phyloP scores from a whole-genome alignment of 2,888 invertebrate genomes.

The Macropis europaea region DNA sequence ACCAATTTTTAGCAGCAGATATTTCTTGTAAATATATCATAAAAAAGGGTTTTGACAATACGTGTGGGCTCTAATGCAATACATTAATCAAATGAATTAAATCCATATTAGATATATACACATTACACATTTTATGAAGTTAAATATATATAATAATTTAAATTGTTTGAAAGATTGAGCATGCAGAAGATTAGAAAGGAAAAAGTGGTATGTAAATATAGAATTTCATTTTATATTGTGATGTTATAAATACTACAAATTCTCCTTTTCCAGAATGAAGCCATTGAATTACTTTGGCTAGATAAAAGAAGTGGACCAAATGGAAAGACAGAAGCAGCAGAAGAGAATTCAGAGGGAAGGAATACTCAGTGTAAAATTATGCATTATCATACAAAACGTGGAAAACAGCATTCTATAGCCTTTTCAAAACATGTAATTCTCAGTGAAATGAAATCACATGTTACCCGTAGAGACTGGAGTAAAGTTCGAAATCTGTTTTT shows the following conservation, averaged over 20 bases:
- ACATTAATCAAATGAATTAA: too few relatives aligned
- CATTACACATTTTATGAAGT: too few relatives aligned
- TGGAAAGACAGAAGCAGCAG: not conserved
- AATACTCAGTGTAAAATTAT: conserved; percentile 20
- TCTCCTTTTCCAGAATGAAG: conserved; percentile 26
- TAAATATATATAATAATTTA: not conserved
- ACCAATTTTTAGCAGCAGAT: too few relatives aligned
- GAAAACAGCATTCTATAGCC: not conserved
- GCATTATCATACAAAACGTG: conserved; percentile 12
- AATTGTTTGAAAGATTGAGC: not conserved
- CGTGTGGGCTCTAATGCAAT: too few relatives aligned
- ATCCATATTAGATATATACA: too few relatives aligned
- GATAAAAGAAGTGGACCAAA: not conserved
- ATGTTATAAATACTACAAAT: not conserved
- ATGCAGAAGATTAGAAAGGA: conserved; percentile 22
- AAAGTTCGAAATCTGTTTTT: conserved; percentile 31
- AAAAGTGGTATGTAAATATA: conserved; percentile 29
- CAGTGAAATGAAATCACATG: conserved; percentile 31
- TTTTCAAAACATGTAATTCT: conserved; percentile 30
- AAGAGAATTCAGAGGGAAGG: not conserved
- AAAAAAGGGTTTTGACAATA: too few relatives aligned
- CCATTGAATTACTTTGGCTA: conserved; percentile 21
- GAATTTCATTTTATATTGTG: not conserved
- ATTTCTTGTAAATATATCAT: too few relatives aligned
- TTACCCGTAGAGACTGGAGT: conserved; percentile 29